Base-by-base conservation (phyloP, 2,113 vertebrate genomes). In the Malaclemys terrapin region DNA sequence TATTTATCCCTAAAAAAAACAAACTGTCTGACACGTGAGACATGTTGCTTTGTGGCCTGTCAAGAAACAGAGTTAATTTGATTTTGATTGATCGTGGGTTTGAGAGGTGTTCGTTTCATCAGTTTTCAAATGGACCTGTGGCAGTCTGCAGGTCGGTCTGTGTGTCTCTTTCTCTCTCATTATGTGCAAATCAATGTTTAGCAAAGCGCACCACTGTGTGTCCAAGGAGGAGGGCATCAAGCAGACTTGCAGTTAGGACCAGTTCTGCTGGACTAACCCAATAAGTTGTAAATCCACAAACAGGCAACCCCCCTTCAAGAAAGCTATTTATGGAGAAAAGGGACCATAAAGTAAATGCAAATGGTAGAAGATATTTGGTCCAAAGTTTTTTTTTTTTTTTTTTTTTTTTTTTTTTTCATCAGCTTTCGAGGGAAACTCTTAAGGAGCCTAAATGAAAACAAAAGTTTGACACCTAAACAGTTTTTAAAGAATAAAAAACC, bases 51-150 rank as follows among this genome's bases (percentile, higher is more conserved):
- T 45, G 75, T 45, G 72, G 38, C 42, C 8, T 19, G 49, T 42
- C n/a, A 13, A 35, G 54, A 82, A 89, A 31, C 12, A 2, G 27
- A 29, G 65, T 57, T 91, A 6, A 1, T 54, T 50, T n/a, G 10
- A 29, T 85, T 87, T 87, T 72, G 80, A 84, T 81, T 5, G 89
- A n/a, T 79, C 75, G 0, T 0, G 47, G 38, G 29, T 8, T 92
- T 1, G 0, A 8, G 2, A 10, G 2, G 0, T 0, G 42, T 57
- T 93, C 20, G 1, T 79, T 53, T 80, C 22, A 12, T 2, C 0
- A 1, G 42, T 47, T 82, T 35, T 65, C 62, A n/a, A 17, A n/a
- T 13, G 1, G 31, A 14, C 31, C 62, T 2, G 14, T 65, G 29
- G 31, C 31, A 16, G 16, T 17, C 17, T n/a, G 17, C 65, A 38